phyloP scores from a whole-genome alignment of 2,113 vertebrate genomes.

The Tenrec ecaudatus region DNA sequence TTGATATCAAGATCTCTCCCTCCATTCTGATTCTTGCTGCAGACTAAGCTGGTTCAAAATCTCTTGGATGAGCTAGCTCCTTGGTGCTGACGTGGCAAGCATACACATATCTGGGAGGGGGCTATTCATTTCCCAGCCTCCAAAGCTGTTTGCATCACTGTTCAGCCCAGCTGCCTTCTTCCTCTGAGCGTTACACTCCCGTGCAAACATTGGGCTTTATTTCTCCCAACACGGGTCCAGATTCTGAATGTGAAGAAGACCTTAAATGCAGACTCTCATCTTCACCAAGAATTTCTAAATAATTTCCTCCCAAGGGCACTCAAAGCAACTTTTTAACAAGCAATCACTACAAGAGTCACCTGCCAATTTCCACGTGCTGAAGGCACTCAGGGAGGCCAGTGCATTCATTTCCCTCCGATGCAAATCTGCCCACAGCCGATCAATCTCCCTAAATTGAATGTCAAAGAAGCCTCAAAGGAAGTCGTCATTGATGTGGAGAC shows the following conservation, averaged over 20 bases:
- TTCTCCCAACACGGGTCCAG: background rate
- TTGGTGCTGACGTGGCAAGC: background rate
- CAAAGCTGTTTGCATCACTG: background rate
- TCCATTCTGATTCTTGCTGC: background rate
- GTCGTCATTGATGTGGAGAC: slow-evolving; percentile 30
- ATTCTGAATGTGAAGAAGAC: slow-evolving; percentile 47
- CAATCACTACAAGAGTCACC: background rate
- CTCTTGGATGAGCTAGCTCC: background rate
- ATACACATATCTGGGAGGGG: background rate
- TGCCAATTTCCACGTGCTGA: background rate
- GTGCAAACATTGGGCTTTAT: background rate
- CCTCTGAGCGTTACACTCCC: background rate
- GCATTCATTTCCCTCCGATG: background rate
- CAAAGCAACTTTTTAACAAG: slow-evolving; percentile 17
- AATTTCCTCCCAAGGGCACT: slow-evolving; percentile 52
- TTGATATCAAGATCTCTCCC: slow-evolving; percentile 9
- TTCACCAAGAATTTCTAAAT: slow-evolving; percentile 46
- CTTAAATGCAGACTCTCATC: background rate
- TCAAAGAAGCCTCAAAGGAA: slow-evolving; percentile 57
- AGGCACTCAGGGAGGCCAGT: background rate
- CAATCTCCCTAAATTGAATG: slow-evolving; percentile 47
- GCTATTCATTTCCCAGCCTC: background rate
- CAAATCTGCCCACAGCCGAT: background rate
- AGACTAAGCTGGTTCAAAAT: background rate
- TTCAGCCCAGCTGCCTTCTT: background rate